A percentile compares a stretch with the other conserved stretches of the same genome.
These are phyloP conservation scores for Trissoscelio sp. DNA, from an alignment of 2,888 invertebrate genomes.

Conservation along the genomic window DNA sequence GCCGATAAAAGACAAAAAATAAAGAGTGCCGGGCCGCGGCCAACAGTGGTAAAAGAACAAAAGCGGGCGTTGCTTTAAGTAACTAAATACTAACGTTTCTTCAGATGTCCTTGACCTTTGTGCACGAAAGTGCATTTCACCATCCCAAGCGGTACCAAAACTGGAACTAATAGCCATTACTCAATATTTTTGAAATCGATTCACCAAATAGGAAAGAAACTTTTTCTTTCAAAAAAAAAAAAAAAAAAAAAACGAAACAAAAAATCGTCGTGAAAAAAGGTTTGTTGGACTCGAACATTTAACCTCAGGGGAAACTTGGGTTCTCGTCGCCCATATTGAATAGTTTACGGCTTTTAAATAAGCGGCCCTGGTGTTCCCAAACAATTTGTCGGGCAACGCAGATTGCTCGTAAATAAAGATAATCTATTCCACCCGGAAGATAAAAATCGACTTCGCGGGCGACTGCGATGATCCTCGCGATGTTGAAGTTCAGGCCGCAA, in stretches of 20 bases:
- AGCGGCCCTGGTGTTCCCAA: slow-evolving; percentile 81
- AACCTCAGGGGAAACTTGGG: slow-evolving; percentile 54
- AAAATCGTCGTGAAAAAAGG: slow-evolving; percentile 8
- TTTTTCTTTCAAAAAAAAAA: background rate
- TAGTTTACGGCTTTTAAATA: slow-evolving; percentile 83
- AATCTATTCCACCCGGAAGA: slow-evolving; percentile 83
- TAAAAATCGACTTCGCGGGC: slow-evolving; percentile 79
- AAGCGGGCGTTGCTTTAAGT: slow-evolving; percentile 6
- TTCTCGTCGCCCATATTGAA: slow-evolving; percentile 72
- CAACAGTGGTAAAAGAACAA: slow-evolving; percentile 41
- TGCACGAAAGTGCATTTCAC: slow-evolving; percentile 6
- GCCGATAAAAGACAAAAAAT: too few relatives aligned
- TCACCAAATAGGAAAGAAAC: slow-evolving; percentile 1
- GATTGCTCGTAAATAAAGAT: slow-evolving; percentile 84
- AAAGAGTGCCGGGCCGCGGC: too few relatives aligned
- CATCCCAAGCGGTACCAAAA: slow-evolving; percentile 4
- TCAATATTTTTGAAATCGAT: slow-evolving; percentile 10
- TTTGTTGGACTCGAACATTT: slow-evolving; percentile 26
- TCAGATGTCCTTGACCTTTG: slow-evolving; percentile 45
- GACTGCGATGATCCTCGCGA: slow-evolving; percentile 52
- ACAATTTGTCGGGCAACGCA: slow-evolving; percentile 81
- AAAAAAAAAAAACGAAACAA: background rate
- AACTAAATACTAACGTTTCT: slow-evolving; percentile 36
- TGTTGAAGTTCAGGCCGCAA: slow-evolving; percentile 57
- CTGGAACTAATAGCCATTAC: slow-evolving; percentile 40